Evolutionary conservation across 1,140 invertebrate genomes (phyloP).

Genomic region (Bombus fervidus): DNA sequence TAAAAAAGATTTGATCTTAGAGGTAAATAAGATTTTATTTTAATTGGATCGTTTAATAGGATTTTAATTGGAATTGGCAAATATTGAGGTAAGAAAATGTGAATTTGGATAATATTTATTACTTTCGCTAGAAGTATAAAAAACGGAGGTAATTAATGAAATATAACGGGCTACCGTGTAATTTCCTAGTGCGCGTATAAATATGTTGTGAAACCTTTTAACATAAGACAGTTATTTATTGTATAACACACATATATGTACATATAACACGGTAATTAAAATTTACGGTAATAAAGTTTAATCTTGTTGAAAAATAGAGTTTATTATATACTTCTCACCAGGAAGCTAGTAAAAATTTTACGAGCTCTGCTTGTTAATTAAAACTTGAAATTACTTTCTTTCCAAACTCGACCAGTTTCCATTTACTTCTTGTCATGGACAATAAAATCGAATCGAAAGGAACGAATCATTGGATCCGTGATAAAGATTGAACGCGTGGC

Average conservation of each 20-base stretch:
- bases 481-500: conserved; percentile 1
- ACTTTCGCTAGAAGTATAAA: neutral
- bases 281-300: neutral
- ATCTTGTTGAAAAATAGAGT: neutral
- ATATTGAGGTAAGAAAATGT: neutral
- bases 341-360: neutral
- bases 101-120: neutral
- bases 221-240: neutral
- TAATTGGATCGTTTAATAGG: neutral
- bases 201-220: neutral
- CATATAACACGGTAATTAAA: neutral
- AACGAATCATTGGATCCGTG: conserved; percentile 42
- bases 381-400: neutral
- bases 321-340: neutral
- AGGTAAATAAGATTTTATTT: neutral
- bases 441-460: conserved; percentile 9
- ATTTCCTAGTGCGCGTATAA: neutral
- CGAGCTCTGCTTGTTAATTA: neutral
- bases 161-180: neutral
- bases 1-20: neutral
- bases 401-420: neutral
- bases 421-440: neutral
- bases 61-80: neutral
- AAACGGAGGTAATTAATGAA: neutral
- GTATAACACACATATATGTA: neutral